Evolutionary conservation across 1,140 invertebrate genomes (phyloP).

Genomic region (Ceratitis capitata): DNA sequence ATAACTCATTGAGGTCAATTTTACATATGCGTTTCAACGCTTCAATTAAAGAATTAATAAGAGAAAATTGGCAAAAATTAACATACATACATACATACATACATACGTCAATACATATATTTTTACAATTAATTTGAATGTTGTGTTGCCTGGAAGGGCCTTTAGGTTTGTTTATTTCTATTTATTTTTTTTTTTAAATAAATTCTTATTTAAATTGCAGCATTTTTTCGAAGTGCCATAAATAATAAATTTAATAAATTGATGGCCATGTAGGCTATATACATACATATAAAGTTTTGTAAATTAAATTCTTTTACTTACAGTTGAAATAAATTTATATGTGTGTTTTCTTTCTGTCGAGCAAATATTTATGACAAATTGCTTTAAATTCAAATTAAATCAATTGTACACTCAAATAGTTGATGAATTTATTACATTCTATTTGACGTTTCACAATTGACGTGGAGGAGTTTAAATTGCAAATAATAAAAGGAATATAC

Average conservation of each 20-base stretch:
- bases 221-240: background rate
- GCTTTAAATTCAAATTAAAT: background rate
- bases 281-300: background rate
- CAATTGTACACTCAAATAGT: background rate
- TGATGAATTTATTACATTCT: slow-evolving; percentile 21
- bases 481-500: too few species aligned
- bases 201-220: background rate
- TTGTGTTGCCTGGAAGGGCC: background rate
- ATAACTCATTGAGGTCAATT: background rate
- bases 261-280: background rate
- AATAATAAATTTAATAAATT: background rate
- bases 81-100: too few species aligned
- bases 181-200: background rate
- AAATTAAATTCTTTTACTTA: too few species aligned
- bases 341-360: background rate
- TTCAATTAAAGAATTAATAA: slow-evolving; percentile 2
- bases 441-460: background rate
- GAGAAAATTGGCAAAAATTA: background rate
- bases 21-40: background rate
- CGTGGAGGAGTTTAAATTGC: too few species aligned
- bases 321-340: background rate
- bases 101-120: too few species aligned
- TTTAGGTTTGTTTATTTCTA: background rate
- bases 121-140: too few species aligned
- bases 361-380: slow-evolving; percentile 1